phyloP scores from a whole-genome alignment of 2,113 vertebrate species.

The Labrus mixtus region DNA sequence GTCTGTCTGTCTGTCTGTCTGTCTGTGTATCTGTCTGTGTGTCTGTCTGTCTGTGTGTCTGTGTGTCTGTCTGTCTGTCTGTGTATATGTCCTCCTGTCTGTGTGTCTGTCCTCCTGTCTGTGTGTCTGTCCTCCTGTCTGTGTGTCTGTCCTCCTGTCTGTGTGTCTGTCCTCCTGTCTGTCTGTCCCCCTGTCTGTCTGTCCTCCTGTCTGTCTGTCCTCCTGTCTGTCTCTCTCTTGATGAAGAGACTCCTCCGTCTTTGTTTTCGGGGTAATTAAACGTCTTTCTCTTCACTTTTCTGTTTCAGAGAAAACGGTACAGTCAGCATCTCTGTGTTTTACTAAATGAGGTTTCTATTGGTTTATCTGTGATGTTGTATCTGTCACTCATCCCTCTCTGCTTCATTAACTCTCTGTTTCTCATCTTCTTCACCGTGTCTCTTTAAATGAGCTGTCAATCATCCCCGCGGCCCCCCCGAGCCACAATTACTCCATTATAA shows the following conservation, averaged over 20 bases:
- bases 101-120: not conserved
- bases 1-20: too few relatives aligned
- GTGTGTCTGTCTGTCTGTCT: slow-evolving; percentile 1
- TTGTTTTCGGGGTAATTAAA: slow-evolving; percentile 29
- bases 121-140: too few relatives aligned
- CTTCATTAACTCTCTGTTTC: slow-evolving; percentile 68
- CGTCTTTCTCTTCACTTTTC: not conserved
- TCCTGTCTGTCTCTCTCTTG: too few relatives aligned
- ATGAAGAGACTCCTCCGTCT: not conserved
- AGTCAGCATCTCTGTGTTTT: slow-evolving; percentile 28
- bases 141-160: not conserved
- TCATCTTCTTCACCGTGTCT: slow-evolving; percentile 61
- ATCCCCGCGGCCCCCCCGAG: not conserved
- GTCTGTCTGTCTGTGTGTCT: too few relatives aligned
- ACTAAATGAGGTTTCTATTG: slow-evolving; percentile 59
- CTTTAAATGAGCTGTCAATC: slow-evolving; percentile 75
- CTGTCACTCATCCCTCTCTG: slow-evolving; percentile 55
- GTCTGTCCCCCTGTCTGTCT: too few relatives aligned
- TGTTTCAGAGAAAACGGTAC: not conserved
- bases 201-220: too few relatives aligned
- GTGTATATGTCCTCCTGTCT: not conserved
- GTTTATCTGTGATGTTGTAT: slow-evolving; percentile 43
- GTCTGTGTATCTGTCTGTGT: too few relatives aligned
- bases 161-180: too few relatives aligned
- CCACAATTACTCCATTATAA: slow-evolving; percentile 59